A percentile compares a stretch with the other conserved stretches of the same genome.
phyloP scores from a whole-genome alignment of 2,888 invertebrate species.

The Rutpela maculata region DNA sequence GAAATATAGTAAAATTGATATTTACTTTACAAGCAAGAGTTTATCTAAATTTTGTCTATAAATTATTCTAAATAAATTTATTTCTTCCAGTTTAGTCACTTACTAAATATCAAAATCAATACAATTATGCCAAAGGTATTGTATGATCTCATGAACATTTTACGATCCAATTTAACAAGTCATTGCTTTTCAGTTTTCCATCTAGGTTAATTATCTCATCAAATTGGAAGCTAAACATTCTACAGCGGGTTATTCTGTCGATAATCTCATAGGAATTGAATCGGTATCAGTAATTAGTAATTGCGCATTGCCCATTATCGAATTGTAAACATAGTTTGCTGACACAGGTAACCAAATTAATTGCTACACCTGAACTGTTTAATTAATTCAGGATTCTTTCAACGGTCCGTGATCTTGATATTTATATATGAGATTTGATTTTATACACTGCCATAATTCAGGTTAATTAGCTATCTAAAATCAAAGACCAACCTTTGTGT shows the following conservation, averaged over 20 bases:
- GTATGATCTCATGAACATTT: neutral
- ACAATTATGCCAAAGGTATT: neutral
- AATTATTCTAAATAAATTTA: no score
- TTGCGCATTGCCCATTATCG: conserved; percentile 57
- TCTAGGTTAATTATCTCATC: conserved; percentile 56
- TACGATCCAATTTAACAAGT: conserved; percentile 2
- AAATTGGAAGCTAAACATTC: conserved; percentile 52
- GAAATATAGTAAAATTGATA: no score
- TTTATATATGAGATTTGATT: neutral
- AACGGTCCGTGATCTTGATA: neutral
- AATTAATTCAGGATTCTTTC: conserved; percentile 35
- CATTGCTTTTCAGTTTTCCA: conserved; percentile 27
- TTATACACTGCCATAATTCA: no score
- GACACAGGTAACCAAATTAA: conserved; percentile 55
- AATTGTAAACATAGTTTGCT: conserved; percentile 59
- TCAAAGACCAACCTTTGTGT: no score
- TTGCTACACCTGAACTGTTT: conserved; percentile 37
- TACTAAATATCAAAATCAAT: neutral
- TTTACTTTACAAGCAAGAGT: no score
- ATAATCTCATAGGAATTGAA: conserved; percentile 59
- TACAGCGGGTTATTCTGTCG: conserved; percentile 48
- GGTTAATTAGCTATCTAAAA: no score
- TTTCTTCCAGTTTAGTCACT: no score
- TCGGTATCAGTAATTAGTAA: conserved; percentile 58
- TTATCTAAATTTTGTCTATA: no score